Percentiles rank a stretch among this genome's conserved stretches.
These are phyloP conservation scores for Pachycephus smyrnensis DNA, from an alignment of 2,888 invertebrate species.

Conservation along the genomic window DNA sequence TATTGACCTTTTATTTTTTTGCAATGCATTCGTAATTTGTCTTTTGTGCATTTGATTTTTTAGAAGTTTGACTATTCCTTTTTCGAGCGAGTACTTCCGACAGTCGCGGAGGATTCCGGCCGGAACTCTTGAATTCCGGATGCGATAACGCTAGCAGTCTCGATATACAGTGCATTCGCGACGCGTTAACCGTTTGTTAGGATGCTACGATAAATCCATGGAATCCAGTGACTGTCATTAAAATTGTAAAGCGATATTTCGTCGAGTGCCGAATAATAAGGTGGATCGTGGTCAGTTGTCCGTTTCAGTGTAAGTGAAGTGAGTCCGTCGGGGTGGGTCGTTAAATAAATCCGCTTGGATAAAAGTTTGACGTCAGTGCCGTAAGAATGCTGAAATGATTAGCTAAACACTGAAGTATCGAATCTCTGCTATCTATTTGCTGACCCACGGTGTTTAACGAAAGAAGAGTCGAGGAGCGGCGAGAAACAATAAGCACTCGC, in stretches of 20 bases:
- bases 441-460: background rate
- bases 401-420: background rate
- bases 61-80: background rate
- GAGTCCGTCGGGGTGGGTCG: background rate
- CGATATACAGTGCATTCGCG: background rate
- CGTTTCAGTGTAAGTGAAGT: background rate
- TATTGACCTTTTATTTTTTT: too few species aligned
- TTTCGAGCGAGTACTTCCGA: too few species aligned
- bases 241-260: background rate
- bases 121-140: background rate
- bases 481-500: background rate
- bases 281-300: background rate
- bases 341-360: background rate
- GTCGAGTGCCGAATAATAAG: background rate
- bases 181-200: background rate
- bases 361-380: background rate
- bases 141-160: background rate
- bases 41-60: background rate
- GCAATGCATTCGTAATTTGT: too few species aligned
- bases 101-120: too few species aligned
- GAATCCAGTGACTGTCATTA: background rate
- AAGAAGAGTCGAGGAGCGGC: background rate
- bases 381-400: background rate
- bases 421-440: background rate
- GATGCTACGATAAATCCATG: background rate